phyloP scores from a whole-genome alignment of 2,888 invertebrate species.

The Dione vanillae region DNA sequence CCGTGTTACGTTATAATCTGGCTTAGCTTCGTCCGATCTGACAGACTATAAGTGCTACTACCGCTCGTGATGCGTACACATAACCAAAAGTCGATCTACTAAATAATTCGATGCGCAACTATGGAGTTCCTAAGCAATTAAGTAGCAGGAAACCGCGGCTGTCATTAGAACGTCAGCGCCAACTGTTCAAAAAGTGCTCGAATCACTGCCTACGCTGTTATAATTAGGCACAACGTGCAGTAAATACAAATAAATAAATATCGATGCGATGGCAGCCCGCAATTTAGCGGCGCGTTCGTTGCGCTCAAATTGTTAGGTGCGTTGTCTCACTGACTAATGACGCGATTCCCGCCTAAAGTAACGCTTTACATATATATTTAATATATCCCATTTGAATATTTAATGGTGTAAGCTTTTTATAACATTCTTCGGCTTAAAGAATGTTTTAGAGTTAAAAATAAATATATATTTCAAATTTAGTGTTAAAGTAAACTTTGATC shows the following conservation, averaged over 20 bases:
- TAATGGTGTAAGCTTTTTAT: not conserved
- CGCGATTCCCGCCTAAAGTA: constrained; percentile 66
- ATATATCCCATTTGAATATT: constrained; percentile 10
- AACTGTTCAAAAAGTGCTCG: constrained; percentile 76
- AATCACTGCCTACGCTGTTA: constrained; percentile 74
- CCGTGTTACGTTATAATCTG: constrained; percentile 83
- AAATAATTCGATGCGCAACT: constrained; percentile 76
- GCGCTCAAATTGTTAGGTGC: constrained; percentile 76
- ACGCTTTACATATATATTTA: constrained; percentile 66
- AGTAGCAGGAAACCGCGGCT: constrained; percentile 79
- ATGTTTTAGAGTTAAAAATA: not conserved
- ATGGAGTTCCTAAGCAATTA: constrained; percentile 80
- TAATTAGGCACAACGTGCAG: constrained; percentile 79
- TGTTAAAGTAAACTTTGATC: constrained; percentile 20
- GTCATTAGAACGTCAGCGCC: constrained; percentile 82
- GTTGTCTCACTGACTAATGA: constrained; percentile 80
- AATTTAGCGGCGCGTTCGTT: constrained; percentile 72
- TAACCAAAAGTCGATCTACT: constrained; percentile 74
- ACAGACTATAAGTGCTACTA: constrained; percentile 78
- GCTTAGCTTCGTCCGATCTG: constrained; percentile 70
- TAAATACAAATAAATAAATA: constrained; percentile 82
- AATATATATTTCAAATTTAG: not conserved
- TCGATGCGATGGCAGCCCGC: constrained; percentile 76
- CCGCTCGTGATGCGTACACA: constrained; percentile 60
- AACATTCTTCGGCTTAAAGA: not conserved